Evolutionary conservation across 1,140 invertebrate species (phyloP).

Genomic region (Protaetia brevitarsis): DNA sequence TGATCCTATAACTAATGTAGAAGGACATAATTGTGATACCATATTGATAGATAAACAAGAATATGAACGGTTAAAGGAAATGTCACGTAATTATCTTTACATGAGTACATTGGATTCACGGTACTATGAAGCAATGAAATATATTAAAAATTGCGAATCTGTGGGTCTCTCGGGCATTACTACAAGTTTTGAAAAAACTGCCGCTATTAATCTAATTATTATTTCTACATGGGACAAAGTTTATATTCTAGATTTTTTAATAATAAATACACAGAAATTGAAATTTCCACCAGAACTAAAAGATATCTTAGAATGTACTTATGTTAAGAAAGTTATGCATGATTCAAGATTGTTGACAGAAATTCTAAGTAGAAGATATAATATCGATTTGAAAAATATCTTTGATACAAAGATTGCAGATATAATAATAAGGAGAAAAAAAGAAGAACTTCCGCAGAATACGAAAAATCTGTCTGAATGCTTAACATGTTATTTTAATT

Average conservation of each 20-base stretch:
- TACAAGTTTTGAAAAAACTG: neutral
- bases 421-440: neutral
- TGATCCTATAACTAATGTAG: neutral
- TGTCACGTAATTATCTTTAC: neutral
- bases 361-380: neutral
- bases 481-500: conserved; percentile 19
- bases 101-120: neutral
- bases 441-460: neutral
- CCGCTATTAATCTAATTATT: neutral
- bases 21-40: neutral
- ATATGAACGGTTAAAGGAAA: neutral
- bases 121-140: conserved; percentile 10
- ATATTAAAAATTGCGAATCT: conserved; percentile 10
- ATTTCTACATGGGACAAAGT: conserved; percentile 19
- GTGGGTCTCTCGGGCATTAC: neutral
- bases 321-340: neutral
- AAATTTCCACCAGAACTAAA: neutral
- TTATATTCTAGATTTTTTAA: conserved; percentile 16
- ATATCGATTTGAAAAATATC: neutral
- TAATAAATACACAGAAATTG: neutral
- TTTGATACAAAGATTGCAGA: conserved; percentile 18
- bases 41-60: conserved; percentile 4
- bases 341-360: conserved; percentile 3
- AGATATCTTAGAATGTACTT: neutral
- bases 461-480: neutral